Evolutionary conservation across 2,888 invertebrate species (phyloP), one percentile per base, ranked within the genome.

Genomic region (Celastrina argiolus): DNA sequence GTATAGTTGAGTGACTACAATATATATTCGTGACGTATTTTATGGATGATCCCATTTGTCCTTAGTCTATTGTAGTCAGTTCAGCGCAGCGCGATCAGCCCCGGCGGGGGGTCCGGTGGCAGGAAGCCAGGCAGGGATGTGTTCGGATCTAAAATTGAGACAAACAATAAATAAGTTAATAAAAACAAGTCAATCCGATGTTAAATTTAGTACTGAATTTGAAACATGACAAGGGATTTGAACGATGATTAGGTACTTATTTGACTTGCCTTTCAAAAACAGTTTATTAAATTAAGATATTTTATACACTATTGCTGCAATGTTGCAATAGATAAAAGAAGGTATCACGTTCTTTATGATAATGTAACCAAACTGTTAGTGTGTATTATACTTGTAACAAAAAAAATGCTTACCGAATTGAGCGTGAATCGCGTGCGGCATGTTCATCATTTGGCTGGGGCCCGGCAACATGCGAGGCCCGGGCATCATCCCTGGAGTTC

Each of bases 61-160:
- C 59, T 67, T 22, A 22, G 51, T 14, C 22, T 51, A 51, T 42
- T n/a, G n/a, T n/a, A n/a, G 18, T 51, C 26, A 51, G 51, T 51
- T 51, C 51, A 71, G 58, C 71, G 69, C 39, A 73, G 64, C 10
- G 70, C 67, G 68, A 88, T 78, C 26, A 88, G 74, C 0, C 85
- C 85, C 2, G 87, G 85, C 1, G 87, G 88, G 0, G 87, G 85
- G 63, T 88, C 88, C 0, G 87, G 83, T 0, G 87, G 85, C 79
- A 88, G 81, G 76, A 88, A 87, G 2, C 75, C 81, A 0, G 79
- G 74, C 65, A 84, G 41, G 16, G 81, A 70, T 6, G 74, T 64
- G 36, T 67, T 77, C 0, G 83, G 76, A 68, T 88, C 88, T 88
- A 84, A 8, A 76, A 78, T 51, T 51, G 22, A 51, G 22, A 22